phyloP scores from a whole-genome alignment of 2,113 vertebrate genomes.

The Trachemys scripta region DNA sequence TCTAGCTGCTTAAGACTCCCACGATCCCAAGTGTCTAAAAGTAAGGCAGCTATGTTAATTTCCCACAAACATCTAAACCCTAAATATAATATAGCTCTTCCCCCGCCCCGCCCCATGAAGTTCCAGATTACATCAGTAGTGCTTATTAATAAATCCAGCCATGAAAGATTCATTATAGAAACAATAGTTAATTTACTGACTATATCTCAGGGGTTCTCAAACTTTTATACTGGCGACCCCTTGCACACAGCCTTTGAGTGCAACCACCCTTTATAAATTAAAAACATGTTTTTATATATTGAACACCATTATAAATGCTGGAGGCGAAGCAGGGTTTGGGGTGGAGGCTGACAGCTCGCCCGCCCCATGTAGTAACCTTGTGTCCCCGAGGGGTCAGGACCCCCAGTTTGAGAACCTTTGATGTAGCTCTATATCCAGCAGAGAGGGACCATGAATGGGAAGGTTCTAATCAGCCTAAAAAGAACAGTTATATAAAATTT shows the following conservation, averaged over 20 bases:
- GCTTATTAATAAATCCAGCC: background rate
- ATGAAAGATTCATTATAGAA: background rate
- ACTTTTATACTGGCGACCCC: too few species aligned
- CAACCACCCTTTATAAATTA: too few species aligned
- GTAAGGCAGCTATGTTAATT: background rate
- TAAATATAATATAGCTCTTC: accelerated
- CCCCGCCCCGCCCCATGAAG: background rate
- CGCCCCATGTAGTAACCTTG: too few species aligned
- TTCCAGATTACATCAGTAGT: background rate
- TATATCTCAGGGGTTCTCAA: background rate
- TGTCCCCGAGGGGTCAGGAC: too few species aligned
- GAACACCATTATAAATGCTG: too few species aligned
- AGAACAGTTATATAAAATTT: background rate
- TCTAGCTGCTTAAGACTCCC: background rate
- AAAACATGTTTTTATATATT: too few species aligned
- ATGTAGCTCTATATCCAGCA: background rate
- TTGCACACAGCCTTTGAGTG: too few species aligned
- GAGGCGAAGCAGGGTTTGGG: too few species aligned
- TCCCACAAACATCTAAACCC: background rate
- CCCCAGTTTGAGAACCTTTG: too few species aligned
- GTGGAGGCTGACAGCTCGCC: too few species aligned
- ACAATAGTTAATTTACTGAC: background rate
- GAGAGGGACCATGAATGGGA: background rate
- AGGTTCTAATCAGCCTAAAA: constrained; percentile 6
- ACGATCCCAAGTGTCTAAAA: background rate